These are phyloP conservation scores for Merops nubicus DNA, from an alignment of 2,113 vertebrate genomes.

Conservation along the genomic window DNA sequence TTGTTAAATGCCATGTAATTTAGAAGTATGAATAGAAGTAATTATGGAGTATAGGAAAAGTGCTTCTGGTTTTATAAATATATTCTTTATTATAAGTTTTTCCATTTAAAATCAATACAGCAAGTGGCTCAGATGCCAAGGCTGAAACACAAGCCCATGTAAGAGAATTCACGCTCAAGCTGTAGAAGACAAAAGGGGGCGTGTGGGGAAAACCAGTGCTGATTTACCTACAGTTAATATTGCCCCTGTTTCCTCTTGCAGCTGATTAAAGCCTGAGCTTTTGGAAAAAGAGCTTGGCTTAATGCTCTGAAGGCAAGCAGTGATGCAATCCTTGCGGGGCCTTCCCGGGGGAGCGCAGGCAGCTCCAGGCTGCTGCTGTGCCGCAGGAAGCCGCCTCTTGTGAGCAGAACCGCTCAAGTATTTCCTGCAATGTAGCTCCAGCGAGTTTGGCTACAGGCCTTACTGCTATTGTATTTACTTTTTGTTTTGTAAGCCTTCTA, in stretches of 20 bases:
- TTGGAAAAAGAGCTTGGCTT: background rate
- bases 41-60: background rate
- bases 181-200: background rate
- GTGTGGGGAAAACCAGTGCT: accelerated
- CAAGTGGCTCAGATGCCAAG: background rate
- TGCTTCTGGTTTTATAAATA: conserved; percentile 42
- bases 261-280: background rate
- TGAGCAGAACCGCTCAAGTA: background rate
- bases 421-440: background rate
- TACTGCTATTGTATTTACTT: background rate
- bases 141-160: background rate
- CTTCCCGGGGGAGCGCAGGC: background rate
- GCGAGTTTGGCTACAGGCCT: background rate
- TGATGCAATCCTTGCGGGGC: background rate
- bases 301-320: background rate
- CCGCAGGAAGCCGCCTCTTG: background rate
- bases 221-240: background rate
- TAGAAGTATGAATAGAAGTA: conserved; percentile 47
- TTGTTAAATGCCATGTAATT: conserved; percentile 2
- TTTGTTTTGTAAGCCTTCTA: background rate
- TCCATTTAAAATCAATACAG: background rate
- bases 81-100: background rate
- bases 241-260: background rate
- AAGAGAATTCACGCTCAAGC: background rate
- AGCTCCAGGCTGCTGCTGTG: background rate